A percentile compares a stretch with the other conserved stretches of the same genome.
phyloP scores from a whole-genome alignment of 2,113 vertebrate genomes.

The Neogobius melanostomus region DNA sequence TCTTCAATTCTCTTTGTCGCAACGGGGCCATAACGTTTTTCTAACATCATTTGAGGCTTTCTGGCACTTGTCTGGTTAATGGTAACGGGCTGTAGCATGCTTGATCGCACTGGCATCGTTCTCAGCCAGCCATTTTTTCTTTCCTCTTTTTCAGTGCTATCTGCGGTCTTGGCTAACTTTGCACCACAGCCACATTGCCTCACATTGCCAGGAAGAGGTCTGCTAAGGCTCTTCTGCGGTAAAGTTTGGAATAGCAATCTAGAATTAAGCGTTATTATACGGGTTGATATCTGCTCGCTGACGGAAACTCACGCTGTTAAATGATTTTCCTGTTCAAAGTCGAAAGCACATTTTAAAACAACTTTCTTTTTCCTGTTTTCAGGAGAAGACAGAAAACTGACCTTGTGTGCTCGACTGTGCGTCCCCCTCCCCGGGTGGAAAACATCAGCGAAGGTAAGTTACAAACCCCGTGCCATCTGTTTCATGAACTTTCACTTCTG shows the following conservation, averaged over 20 bases:
- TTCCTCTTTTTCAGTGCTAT: slow-evolving; percentile 29
- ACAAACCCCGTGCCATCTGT: slow-evolving; percentile 16
- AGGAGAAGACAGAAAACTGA: slow-evolving; percentile 17
- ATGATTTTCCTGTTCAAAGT: neutral
- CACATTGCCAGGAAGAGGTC: slow-evolving; percentile 42
- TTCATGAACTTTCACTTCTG: slow-evolving; percentile 32
- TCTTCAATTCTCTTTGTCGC: slow-evolving; percentile 53
- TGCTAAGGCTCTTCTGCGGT: slow-evolving; percentile 39
- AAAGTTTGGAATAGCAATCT: slow-evolving; percentile 28
- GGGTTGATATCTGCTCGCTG: slow-evolving; percentile 35
- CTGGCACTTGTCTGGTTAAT: slow-evolving; percentile 65
- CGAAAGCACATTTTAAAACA: slow-evolving; percentile 16
- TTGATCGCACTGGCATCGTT: slow-evolving; percentile 84
- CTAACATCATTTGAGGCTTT: slow-evolving; percentile 39
- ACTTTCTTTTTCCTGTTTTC: slow-evolving; percentile 47
- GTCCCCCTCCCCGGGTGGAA: slow-evolving; percentile 10
- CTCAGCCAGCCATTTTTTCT: slow-evolving; percentile 74
- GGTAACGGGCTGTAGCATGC: slow-evolving; percentile 81
- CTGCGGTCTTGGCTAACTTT: slow-evolving; percentile 71
- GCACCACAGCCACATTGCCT: slow-evolving; percentile 53
- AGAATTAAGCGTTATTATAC: slow-evolving; percentile 32
- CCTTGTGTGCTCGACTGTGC: slow-evolving; percentile 4
- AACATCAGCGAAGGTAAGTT: slow-evolving; percentile 55
- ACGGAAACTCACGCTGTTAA: slow-evolving; percentile 1
- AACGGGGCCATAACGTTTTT: slow-evolving; percentile 53